Percentiles rank a stretch among this genome's conserved stretches.
These are phyloP conservation scores for Cheilosia grossa DNA, from an alignment of 2,888 invertebrate species.

Conservation along the genomic window DNA sequence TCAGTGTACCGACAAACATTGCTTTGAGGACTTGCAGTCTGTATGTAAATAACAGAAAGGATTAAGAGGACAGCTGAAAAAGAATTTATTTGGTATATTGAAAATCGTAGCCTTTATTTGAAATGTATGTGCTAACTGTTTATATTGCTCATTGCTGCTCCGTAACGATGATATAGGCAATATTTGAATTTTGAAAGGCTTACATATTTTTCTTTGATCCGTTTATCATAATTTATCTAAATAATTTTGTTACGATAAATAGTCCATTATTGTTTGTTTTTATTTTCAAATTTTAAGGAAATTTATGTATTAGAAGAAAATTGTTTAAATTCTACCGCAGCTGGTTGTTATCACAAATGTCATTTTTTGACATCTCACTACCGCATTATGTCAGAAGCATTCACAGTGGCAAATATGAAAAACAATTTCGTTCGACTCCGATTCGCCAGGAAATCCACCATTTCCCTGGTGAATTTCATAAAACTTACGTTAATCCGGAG, in stretches of 20 bases:
- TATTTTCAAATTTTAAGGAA: not conserved
- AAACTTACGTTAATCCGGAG: too few species aligned
- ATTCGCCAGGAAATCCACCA: too few species aligned
- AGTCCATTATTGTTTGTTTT: not conserved
- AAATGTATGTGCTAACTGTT: constrained; percentile 23
- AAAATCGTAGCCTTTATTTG: not conserved
- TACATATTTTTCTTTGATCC: not conserved
- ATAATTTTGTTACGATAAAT: not conserved
- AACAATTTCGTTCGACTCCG: too few species aligned
- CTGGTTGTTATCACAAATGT: constrained; percentile 31
- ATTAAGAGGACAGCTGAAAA: constrained; percentile 51
- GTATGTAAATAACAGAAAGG: constrained; percentile 47
- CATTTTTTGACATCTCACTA: constrained; percentile 18
- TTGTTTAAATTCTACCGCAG: constrained; percentile 1
- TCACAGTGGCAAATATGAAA: not conserved
- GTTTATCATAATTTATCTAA: not conserved
- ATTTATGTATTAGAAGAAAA: not conserved
- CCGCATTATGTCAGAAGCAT: not conserved
- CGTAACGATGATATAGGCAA: not conserved
- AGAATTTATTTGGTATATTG: not conserved
- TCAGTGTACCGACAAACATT: constrained; percentile 39
- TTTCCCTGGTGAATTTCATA: too few species aligned
- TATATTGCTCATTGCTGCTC: constrained; percentile 48
- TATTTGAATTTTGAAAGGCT: not conserved
- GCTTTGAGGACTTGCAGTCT: constrained; percentile 50